A percentile compares a stretch with the other conserved stretches of the same genome.
Conservation (phyloP, 2,113 vertebrate species). For the Antechinus flavipes region DNA sequence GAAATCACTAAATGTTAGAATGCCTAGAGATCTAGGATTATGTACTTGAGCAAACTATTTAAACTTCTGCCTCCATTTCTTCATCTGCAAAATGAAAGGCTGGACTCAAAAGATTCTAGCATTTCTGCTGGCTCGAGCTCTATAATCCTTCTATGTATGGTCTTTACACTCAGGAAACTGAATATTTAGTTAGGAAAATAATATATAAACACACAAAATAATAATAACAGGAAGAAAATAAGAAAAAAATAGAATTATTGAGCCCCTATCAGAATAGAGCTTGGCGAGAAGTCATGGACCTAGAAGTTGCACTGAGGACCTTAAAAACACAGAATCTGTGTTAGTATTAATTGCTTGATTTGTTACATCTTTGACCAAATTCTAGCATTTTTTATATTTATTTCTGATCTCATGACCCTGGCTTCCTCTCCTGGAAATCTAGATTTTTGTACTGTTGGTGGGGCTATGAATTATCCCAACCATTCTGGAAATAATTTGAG, state of each 20-base stretch:
- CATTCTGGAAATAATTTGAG: background rate
- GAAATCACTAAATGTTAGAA: background rate
- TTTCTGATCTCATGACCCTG: background rate
- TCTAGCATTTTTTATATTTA: background rate
- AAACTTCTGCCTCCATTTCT: background rate
- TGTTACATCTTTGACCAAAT: background rate
- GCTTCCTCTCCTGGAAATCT: background rate
- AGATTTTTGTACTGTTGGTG: background rate
- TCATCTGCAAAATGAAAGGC: background rate
- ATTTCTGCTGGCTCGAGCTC: background rate
- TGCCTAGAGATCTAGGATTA: background rate
- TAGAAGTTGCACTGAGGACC: background rate
- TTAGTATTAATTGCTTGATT: background rate
- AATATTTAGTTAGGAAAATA: background rate
- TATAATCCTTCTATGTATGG: background rate
- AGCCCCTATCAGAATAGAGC: background rate
- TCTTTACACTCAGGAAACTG: background rate
- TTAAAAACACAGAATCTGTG: background rate
- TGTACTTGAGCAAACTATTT: background rate
- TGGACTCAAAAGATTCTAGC: background rate
- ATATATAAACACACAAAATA: background rate
- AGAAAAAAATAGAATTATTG: background rate
- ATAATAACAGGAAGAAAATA: background rate
- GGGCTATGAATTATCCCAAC: background rate
- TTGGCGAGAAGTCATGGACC: background rate